Conservation (phyloP, 2,113 vertebrate genomes). For the Erythrolamprus reginae region DNA sequence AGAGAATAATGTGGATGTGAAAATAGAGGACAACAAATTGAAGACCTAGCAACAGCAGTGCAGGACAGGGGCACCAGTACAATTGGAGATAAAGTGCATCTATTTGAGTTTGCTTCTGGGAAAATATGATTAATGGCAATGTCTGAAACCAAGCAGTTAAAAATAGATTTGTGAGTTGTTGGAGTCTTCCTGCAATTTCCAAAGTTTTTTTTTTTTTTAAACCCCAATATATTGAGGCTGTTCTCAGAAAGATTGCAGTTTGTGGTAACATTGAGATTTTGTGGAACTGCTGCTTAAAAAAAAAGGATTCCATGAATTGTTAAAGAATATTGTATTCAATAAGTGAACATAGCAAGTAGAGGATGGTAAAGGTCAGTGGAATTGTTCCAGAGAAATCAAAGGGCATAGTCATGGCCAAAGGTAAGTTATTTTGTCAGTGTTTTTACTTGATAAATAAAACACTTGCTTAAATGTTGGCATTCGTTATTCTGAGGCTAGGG, state of each 20-base stretch:
- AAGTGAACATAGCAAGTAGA: background rate
- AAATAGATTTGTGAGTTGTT: background rate
- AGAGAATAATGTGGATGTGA: background rate
- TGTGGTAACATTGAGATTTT: too few species aligned
- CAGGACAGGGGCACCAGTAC: background rate
- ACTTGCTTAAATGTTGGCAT: background rate
- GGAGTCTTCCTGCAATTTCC: background rate
- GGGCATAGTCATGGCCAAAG: background rate
- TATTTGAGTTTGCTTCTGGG: background rate
- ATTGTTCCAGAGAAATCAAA: background rate
- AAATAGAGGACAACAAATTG: background rate
- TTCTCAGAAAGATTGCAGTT: background rate
- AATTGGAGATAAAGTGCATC: background rate
- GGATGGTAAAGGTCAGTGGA: background rate
- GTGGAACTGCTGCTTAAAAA: background rate
- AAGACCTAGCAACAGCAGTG: background rate
- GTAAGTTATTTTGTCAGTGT: background rate
- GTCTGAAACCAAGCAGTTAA: conserved; percentile 7
- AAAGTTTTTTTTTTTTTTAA: background rate
- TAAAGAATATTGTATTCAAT: background rate
- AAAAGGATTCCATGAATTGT: background rate
- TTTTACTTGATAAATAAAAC: too few species aligned
- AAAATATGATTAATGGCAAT: background rate
- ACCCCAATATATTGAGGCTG: background rate
- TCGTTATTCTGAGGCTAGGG: background rate